phyloP scores from a whole-genome alignment of 2,113 vertebrate species.

The Zingel zingel region DNA sequence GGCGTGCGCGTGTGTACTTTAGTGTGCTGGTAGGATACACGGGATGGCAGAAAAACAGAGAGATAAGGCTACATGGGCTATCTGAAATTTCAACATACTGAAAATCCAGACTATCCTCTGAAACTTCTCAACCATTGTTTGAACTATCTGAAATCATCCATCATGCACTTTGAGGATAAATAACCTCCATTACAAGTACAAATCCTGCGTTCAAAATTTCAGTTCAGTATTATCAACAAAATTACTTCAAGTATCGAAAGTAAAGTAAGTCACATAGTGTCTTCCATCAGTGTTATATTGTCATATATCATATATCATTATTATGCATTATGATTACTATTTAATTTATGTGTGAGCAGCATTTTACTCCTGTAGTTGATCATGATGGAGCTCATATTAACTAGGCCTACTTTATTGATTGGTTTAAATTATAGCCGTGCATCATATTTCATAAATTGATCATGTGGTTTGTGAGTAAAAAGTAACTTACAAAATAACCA shows the following conservation, averaged over 20 bases:
- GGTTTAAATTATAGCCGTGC: background rate
- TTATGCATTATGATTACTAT: background rate
- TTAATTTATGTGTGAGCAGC: background rate
- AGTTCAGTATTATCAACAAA: background rate
- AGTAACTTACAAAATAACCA: background rate
- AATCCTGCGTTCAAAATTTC: background rate
- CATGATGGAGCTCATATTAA: background rate
- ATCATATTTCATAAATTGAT: background rate
- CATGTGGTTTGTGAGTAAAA: background rate
- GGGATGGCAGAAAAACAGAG: background rate
- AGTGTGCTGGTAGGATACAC: background rate
- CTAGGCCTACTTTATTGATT: background rate
- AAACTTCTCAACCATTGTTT: conserved; percentile 1
- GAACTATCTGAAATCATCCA: background rate
- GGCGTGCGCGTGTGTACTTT: conserved; percentile 32
- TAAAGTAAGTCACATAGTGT: background rate
- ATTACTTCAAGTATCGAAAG: background rate
- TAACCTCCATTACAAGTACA: background rate
- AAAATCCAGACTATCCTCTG: conserved; percentile 24
- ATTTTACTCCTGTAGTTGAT: background rate
- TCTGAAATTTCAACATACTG: conserved; percentile 53
- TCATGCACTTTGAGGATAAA: background rate
- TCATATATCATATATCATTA: background rate
- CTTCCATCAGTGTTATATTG: background rate
- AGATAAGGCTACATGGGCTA: background rate